Evolutionary conservation across 1,140 invertebrate species (phyloP), one percentile per base, ranked within the genome.

Genomic region (Sarcophaga bullata): DNA sequence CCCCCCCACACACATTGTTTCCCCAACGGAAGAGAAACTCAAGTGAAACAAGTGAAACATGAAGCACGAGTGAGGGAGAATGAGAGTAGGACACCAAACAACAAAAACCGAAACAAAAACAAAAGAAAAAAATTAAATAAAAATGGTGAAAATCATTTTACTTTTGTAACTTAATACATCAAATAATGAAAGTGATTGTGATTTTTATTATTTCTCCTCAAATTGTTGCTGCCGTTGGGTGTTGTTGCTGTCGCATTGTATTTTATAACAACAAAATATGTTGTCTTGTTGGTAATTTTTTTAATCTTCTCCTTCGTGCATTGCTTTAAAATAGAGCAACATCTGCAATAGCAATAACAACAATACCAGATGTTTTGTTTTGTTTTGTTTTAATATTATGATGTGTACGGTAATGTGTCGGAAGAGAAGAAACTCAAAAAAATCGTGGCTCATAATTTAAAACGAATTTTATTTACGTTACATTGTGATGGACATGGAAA

Each of bases 131-230:
- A 52, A 52, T 52, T 10, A 52, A 68, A 25, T 37, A 37, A 37
- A 37, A 37, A 37, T 37, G 25, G 19, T 19, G n/a, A 25, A 68
- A 68, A 25, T 68, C 62, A 68, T 68, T 68, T 68, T 19, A 68
- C 62, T 68, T 37, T 68, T 68, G 62, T 68, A 68, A 68, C 62
- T 68, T 68, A 68, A 68, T 68, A 68, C 62, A 68, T 68, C 62
- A 68, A 68, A 68, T 68, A 68, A 25, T 37, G 4, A 68, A 68
- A 68, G 62, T 68, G 62, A 68, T 68, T 68, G 15, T 37, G 25
- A 37, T 68, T 68, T 68, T 68, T 25, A 68, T 68, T 68, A 17
- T 8, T 17, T 68, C 50, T 10, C 13, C 13, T 52, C 50, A 52
- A 19, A 25, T 25, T 68, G n/a, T 68, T 37, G 25, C 4, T 37